Base-by-base conservation (phyloP, 1,140 invertebrate genomes). In the Megathymus violae region DNA sequence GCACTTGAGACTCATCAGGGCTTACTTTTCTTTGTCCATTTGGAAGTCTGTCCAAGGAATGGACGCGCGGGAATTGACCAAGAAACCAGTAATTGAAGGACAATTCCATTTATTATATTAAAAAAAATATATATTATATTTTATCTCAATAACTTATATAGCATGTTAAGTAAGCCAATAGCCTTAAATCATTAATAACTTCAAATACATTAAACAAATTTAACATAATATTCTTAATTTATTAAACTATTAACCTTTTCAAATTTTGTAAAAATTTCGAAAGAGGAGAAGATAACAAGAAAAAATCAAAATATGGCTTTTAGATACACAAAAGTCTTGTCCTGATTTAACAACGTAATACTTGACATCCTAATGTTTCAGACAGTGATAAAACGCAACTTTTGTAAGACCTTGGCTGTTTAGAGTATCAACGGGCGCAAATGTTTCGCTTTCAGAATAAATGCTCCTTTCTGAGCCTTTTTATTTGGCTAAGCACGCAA, bases 321-420 rank as follows among this genome's bases (percentile, higher is more conserved):
- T 31, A 5, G 4, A 5, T 4, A 9, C 27, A 31, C 7, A 31
- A 31, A 14, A 36, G 7, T 38, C 6, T 19, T 41, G 17, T 54
- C 50, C 19, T 4, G 10, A 10, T 1, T 54, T 54, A 22, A 15
- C 11, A 9, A 54, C 3, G 25, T 41, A 10, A 54, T 11, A 0
- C 4, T 14, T 1, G 36, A 9, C 50, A 41, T 54, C 50, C 50
- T 54, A 2, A 13, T 17, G 15, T 15, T 69, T 67, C 64, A 67
- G 58, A 67, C 67, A 64, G 70, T 70, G 67, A 73, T 76, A 75
- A 73, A 76, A 76, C 60, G 65, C 62, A 76, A 73, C 74, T 73
- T 73, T 76, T 70, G 64, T 70, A 71, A 70, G 74, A 52, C 64
- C 69, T 73, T 68, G 60, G 58, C 66, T 68, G 63, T 68, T 36